Evolutionary conservation across 2,888 invertebrate species (phyloP), one percentile per base, ranked within the genome.

Genomic region (Scaptomyza cyrtandrae): DNA sequence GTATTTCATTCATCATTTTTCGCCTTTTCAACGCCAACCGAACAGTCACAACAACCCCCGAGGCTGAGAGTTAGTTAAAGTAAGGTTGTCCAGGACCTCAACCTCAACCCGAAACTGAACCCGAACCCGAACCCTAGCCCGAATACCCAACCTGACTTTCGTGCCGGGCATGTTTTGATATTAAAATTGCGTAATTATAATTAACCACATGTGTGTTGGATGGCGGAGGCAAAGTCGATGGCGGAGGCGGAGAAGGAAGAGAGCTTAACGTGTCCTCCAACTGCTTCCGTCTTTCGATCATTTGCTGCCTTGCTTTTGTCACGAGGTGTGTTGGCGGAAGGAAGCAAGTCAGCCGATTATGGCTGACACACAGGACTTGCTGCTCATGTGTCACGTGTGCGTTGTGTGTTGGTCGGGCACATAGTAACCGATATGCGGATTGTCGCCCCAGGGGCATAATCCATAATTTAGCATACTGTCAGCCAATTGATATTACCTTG

Each of bases 171-270:
- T 86, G 81, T 84, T 85, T 86, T 84, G 82, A 86, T 85, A 85
- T 85, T 85, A 81, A 85, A 85, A 85, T 86, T 89, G 89, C 82
- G 80, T 90, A 90, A 90, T 90, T 90, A 90, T 88, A 90, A 90
- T 90, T 90, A 90, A 90, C 88, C 90, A 86, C 88, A 86, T 89
- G 89, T 88, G 89, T 79, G 78, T 79, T 66, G 46, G 70, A 39
- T 14, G 55, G 9, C 46, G 7, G 11, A 7, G 24, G 19, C 9
- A 31, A 39, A 2, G 50, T 6, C 46, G 13, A 11, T 7, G 24
- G 19, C 9, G 35, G 45, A 39, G 49, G 67, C 10, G 55, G 9
- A 39, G 10, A 7, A 13, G 27, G 24, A 7, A 31, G 48, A 45
- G 46, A 69, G 79, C 56, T 79, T 74, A 81, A 72, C 79, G 65